These are phyloP conservation scores for Lagodon rhomboides DNA, from an alignment of 2,797 vertebrate genomes.

Conservation along the genomic window DNA sequence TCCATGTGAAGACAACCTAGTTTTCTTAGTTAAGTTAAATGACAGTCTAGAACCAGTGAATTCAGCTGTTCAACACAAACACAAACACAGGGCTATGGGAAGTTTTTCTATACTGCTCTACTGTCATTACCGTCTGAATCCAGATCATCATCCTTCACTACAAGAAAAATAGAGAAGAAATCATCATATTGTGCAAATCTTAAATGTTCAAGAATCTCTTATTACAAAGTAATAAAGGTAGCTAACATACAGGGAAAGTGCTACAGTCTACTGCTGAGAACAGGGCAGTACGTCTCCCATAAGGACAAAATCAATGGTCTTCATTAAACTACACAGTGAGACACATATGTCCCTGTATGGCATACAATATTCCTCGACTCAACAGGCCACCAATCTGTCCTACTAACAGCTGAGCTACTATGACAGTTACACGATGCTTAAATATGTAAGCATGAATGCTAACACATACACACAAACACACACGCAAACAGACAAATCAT, in stretches of 20 bases:
- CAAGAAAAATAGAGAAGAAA: conserved; percentile 33
- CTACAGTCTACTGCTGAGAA: conserved; percentile 23
- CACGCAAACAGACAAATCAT: conserved; percentile 39
- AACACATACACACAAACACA: conserved; percentile 24
- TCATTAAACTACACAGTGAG: conserved; percentile 20
- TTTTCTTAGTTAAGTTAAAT: conserved; percentile 1
- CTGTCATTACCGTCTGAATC: conserved; percentile 65
- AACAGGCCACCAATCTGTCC: conserved; percentile 25
- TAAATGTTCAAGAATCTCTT: not conserved
- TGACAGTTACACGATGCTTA: conserved; percentile 14
- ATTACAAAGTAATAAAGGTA: not conserved
- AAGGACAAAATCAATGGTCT: conserved; percentile 32
- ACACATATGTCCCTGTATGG: not conserved
- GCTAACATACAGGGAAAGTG: not conserved
- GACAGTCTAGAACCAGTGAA: not conserved
- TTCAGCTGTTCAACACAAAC: too few species aligned
- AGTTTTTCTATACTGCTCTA: not conserved
- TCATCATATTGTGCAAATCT: conserved; percentile 1
- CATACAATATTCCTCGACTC: not conserved
- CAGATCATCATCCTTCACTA: conserved; percentile 44
- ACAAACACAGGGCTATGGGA: not conserved
- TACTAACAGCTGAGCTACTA: conserved; percentile 27
- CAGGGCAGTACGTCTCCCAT: conserved; percentile 7
- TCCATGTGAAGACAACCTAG: not conserved
- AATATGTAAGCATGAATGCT: conserved; percentile 13